Evolutionary conservation across 2,888 invertebrate genomes (phyloP), one percentile per base, ranked within the genome.

Genomic region (Rhogogaster chlorosoma): DNA sequence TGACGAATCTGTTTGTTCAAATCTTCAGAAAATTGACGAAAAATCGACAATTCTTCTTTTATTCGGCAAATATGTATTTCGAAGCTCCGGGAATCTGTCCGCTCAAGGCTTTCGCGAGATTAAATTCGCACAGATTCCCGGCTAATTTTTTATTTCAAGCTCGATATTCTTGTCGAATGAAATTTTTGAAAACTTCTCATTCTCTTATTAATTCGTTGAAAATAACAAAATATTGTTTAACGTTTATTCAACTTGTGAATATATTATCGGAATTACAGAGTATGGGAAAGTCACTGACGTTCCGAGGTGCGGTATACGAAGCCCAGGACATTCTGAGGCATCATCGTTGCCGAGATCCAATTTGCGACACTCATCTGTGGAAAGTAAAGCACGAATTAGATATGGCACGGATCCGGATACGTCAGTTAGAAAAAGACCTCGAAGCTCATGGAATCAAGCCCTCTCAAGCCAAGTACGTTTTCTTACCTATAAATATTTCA

Each of bases 361-460:
- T 95, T 93, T 98, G 95, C 95, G 98, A 95, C 94, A 96, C 95
- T 90, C 97, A 96, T 94, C 94, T 98, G 87, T 98, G 98, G 98
- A 98, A 98, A 92, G 97, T 98, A 75, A 97, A 97, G 90, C 97
- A 98, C 92, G 98, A 99, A 93, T 95, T 99, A 89, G 98, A 98
- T 93, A 96, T 98, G 94, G 97, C 98, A 0, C 95, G 96, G 89
- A 95, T 98, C 90, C 95, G 97, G 90, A 97, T 98, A 89, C 96
- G 97, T 86, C 97, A 98, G 93, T 94, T 99, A 90, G 97, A 98
- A 91, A 97, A 97, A 92, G 96, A 97, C 91, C 95, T 98, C 94
- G 97, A 97, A 93, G 96, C 96, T 86, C 96, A 97, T 93, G 98
- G 97, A 89, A 96, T 98, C 92, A 96, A 96, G 91, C 96, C 97